Base-by-base conservation (phyloP, 2,113 vertebrate species). In the Pangasianodon gigas region DNA sequence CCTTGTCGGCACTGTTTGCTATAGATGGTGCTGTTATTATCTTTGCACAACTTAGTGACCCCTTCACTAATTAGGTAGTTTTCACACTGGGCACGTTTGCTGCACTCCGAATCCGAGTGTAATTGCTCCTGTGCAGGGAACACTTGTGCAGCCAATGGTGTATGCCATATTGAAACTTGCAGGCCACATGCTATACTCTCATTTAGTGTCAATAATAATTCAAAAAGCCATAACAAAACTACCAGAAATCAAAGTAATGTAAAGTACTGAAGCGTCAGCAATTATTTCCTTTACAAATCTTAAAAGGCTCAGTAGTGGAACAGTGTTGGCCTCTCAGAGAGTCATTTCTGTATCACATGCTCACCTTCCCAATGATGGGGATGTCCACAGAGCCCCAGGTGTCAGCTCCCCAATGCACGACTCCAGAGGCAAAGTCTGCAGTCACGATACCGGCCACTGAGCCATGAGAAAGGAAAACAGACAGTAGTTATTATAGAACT, bases 371-470 rank as follows among this genome's bases (percentile, higher is more conserved):
- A 93, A 95, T 95, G 93, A 97, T 93, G 94, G 97, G 97, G 93
- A 98, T 97, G 95, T 97, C 97, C 96, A 96, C 96, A 56, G 97
- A 97, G 93, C 96, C 96, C 97, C 96, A 96, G 93, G 96, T 97
- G 93, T 97, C 95, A 46, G 96, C 95, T 94, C 96, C 96, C 96
- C 94, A 94, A 92, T 96, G 96, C 86, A 96, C 95, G 2, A 91
- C 94, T 92, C 96, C 97, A 52, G 95, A 94, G 89, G 97, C 96
- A 95, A 97, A 98, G 95, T 97, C 97, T 92, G 96, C 96, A 7
- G 94, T 96, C 95, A 96, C 96, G 92, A 97, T 97, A 91, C 96
- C 96, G 79, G 96, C 93, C 91, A 97, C 96, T 96, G 94, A 58
- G 87, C 9, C 56, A 62, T 5, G 41, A 44, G 56, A 77, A 13